A percentile compares a stretch with the other conserved stretches of the same genome.
Conservation (phyloP, 1,140 invertebrate species). For the Trachelipus rathkii region DNA sequence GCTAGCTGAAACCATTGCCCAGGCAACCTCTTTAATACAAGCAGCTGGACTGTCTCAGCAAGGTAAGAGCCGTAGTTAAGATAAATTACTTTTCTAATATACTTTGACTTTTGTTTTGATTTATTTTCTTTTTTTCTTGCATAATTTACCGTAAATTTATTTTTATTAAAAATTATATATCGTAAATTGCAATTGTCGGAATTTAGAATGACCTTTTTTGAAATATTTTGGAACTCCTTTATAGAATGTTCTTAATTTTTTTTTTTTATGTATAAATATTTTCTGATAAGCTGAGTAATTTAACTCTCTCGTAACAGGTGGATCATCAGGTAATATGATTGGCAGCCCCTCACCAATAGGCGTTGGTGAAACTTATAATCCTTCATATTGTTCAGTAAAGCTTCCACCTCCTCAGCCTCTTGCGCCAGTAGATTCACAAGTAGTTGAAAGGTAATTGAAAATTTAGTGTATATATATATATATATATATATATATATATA, state of each 20-base stretch:
- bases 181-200: too few species aligned
- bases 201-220: too few species aligned
- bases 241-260: too few species aligned
- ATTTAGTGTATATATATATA: conserved; percentile 20
- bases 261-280: too few species aligned
- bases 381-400: conserved; percentile 61
- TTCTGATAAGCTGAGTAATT: too few species aligned
- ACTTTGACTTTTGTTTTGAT: too few species aligned
- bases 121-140: too few species aligned
- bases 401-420: conserved; percentile 69
- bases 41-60: conserved; percentile 58
- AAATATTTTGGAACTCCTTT: too few species aligned
- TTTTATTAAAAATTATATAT: too few species aligned
- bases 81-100: too few species aligned
- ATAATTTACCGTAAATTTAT: too few species aligned
- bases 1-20: conserved; percentile 64
- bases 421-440: conserved; percentile 65
- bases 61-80: not conserved
- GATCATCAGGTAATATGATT: not conserved
- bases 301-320: not conserved
- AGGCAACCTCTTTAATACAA: conserved; percentile 65
- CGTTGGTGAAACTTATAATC: conserved; percentile 51
- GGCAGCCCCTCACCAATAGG: not conserved
- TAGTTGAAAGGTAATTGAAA: conserved; percentile 58
- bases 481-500: conserved; percentile 37